A percentile compares a stretch with the other conserved stretches of the same genome.
Conservation (phyloP, 1,140 invertebrate genomes). For the Reticulitermes speratus region DNA sequence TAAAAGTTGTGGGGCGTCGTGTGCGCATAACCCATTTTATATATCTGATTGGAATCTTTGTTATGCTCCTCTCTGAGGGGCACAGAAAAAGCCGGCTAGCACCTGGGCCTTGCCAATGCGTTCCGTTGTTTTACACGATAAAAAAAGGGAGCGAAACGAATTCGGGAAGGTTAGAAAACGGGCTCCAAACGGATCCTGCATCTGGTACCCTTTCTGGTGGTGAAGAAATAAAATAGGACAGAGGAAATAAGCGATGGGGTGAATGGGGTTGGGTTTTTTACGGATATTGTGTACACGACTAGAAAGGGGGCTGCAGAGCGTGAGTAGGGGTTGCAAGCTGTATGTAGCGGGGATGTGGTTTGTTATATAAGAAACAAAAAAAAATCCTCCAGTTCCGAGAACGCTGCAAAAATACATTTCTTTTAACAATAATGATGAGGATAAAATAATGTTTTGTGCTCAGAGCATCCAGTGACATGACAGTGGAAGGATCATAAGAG, state of each 20-base stretch:
- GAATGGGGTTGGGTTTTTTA: neutral
- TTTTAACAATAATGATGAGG: no score
- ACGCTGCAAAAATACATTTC: no score
- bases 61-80: neutral
- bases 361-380: no score
- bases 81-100: neutral
- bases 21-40: neutral
- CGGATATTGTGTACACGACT: neutral
- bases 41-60: slow-evolving; percentile 16
- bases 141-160: neutral
- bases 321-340: neutral
- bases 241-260: slow-evolving; percentile 9
- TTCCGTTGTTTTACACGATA: neutral
- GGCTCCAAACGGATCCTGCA: neutral
- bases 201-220: slow-evolving; percentile 5
- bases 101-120: neutral
- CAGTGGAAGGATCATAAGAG: no score
- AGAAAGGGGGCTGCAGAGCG: neutral
- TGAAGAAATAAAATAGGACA: neutral
- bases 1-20: neutral
- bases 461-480: no score
- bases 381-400: no score
- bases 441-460: no score
- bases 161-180: slow-evolving; percentile 4
- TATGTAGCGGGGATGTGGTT: no score